Percentiles rank a stretch among this genome's conserved stretches.
These are phyloP conservation scores for Dinoponera quadriceps DNA, from an alignment of 1,140 invertebrate genomes.

Conservation along the genomic window DNA sequence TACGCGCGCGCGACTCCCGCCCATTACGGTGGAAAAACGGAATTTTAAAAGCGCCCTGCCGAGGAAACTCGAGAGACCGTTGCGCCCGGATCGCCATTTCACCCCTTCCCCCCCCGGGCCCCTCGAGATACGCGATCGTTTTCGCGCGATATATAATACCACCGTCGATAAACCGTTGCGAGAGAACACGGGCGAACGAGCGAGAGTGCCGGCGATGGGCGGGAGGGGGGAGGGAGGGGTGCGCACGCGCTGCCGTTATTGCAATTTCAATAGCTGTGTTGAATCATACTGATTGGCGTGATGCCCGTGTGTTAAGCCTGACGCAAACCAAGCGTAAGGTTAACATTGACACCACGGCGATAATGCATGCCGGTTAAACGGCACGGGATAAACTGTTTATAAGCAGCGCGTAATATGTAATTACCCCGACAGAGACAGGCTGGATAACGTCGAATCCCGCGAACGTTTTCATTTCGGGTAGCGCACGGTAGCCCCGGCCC, in stretches of 20 bases:
- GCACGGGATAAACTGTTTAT: slow-evolving; percentile 44
- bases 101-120: no score
- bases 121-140: not conserved
- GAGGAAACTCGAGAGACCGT: not conserved
- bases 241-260: not conserved
- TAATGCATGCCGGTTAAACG: not conserved
- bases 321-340: slow-evolving; percentile 21
- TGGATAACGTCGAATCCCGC: slow-evolving; percentile 48
- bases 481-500: slow-evolving; percentile 48
- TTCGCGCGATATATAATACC: not conserved
- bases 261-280: not conserved
- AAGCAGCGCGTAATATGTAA: slow-evolving; percentile 55
- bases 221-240: no score
- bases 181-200: no score
- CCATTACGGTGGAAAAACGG: slow-evolving; percentile 20
- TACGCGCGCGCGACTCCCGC: slow-evolving; percentile 58
- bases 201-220: no score
- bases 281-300: not conserved
- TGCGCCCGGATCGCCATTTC: not conserved
- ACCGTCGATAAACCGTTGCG: no score
- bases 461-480: slow-evolving; percentile 71
- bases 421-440: slow-evolving; percentile 46
- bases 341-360: slow-evolving; percentile 7
- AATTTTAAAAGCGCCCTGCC: slow-evolving; percentile 29
- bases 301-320: not conserved